Evolutionary conservation across 2,888 invertebrate species (phyloP).

Genomic region (Drosophila setosimentum): DNA sequence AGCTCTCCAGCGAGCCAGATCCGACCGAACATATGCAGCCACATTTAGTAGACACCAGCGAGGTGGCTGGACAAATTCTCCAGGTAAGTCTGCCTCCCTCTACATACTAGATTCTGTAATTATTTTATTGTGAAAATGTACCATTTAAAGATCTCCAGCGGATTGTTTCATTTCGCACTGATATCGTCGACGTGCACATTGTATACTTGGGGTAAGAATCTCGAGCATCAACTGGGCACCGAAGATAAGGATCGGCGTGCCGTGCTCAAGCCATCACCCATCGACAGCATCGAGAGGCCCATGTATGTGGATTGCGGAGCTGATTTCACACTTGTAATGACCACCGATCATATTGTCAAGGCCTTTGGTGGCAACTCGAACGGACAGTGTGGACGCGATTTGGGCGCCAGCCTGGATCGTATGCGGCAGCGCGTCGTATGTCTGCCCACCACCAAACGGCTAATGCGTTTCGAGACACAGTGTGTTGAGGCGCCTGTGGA

Average conservation of each 20-base stretch:
- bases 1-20: slow-evolving; percentile 65
- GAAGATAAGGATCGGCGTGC: slow-evolving; percentile 84
- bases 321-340: slow-evolving; percentile 85
- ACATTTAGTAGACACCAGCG: slow-evolving; percentile 87
- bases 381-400: slow-evolving; percentile 85
- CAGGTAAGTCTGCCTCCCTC: slow-evolving; percentile 86
- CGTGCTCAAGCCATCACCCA: slow-evolving; percentile 81
- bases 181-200: slow-evolving; percentile 90
- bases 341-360: slow-evolving; percentile 83
- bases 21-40: slow-evolving; percentile 87
- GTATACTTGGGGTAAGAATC: slow-evolving; percentile 95
- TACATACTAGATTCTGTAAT: background rate
- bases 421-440: slow-evolving; percentile 84
- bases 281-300: slow-evolving; percentile 83
- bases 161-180: slow-evolving; percentile 93
- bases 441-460: slow-evolving; percentile 84
- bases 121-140: background rate
- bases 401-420: slow-evolving; percentile 82
- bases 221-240: slow-evolving; percentile 94
- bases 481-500: slow-evolving; percentile 84
- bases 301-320: slow-evolving; percentile 85
- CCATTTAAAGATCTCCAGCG: slow-evolving; percentile 87
- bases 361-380: slow-evolving; percentile 85
- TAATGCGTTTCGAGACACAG: slow-evolving; percentile 85
- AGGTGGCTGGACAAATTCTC: slow-evolving; percentile 88